A percentile compares a stretch with the other conserved stretches of the same genome.
These are phyloP conservation scores for Prenolepis imparis DNA, from an alignment of 2,888 invertebrate species.

Conservation along the genomic window DNA sequence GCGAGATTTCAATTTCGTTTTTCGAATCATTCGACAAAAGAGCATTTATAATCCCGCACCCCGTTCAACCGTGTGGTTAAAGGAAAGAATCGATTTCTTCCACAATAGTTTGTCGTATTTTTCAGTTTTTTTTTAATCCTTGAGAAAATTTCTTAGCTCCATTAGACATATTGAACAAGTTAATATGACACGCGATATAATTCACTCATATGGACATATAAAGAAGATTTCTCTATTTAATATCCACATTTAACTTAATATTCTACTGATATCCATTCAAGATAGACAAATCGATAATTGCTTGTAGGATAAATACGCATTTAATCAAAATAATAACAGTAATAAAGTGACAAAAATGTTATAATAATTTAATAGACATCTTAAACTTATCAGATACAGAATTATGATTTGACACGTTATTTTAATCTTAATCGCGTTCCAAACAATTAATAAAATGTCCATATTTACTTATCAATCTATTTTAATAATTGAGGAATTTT, in stretches of 20 bases:
- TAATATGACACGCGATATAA: not conserved
- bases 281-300: conserved; percentile 15
- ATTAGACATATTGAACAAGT: not conserved
- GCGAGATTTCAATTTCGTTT: conserved; percentile 46
- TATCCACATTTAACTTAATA: not conserved
- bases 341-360: not conserved
- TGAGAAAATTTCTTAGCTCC: not conserved
- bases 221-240: conserved; percentile 19
- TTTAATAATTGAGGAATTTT: conserved; percentile 11
- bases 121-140: not conserved
- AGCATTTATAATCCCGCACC: conserved; percentile 34
- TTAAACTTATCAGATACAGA: not conserved
- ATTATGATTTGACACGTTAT: not conserved
- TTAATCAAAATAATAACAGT: not conserved
- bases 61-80: conserved; percentile 9
- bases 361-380: not conserved
- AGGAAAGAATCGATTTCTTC: conserved; percentile 12
- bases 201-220: conserved; percentile 6
- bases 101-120: conserved; percentile 5
- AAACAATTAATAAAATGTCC: not conserved
- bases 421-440: not conserved
- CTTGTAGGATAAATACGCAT: not conserved
- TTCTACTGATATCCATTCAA: not conserved
- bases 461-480: not conserved
- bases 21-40: conserved; percentile 34